Evolutionary conservation across 2,888 invertebrate species (phyloP).

Genomic region (Xanthia icteritia): DNA sequence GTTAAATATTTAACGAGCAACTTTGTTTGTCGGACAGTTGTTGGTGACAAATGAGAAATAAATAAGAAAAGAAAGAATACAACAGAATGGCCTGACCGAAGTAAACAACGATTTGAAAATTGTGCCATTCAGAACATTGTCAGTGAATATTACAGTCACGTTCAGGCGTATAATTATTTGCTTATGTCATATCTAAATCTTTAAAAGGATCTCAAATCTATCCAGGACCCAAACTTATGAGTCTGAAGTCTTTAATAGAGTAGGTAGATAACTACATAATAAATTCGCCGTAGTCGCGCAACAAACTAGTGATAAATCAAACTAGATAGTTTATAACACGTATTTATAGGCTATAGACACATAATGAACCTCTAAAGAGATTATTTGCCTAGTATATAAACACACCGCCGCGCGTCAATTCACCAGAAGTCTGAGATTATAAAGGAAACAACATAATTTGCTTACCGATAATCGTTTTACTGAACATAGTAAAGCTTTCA

Average conservation of each 20-base stretch:
- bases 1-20: conserved; percentile 52
- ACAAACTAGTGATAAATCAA: conserved; percentile 18
- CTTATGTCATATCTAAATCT: not conserved
- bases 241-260: not conserved
- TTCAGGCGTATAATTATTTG: not conserved
- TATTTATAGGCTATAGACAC: not conserved
- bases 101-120: not conserved
- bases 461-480: conserved; percentile 59
- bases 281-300: not conserved
- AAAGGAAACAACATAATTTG: conserved; percentile 47
- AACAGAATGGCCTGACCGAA: not conserved
- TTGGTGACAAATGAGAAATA: conserved; percentile 45
- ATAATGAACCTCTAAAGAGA: conserved; percentile 34
- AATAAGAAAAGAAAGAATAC: conserved; percentile 31
- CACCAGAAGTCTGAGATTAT: conserved; percentile 19
- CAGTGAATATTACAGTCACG: conserved; percentile 13
- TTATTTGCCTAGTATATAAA: conserved; percentile 6
- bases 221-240: not conserved
- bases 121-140: not conserved
- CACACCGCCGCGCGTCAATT: not conserved
- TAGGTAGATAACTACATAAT: not conserved
- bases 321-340: conserved; percentile 19
- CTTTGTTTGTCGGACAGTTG: conserved; percentile 48
- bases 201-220: conserved; percentile 11
- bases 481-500: conserved; percentile 63